phyloP scores from a whole-genome alignment of 2,113 vertebrate genomes.

The Mus spicilegus region DNA sequence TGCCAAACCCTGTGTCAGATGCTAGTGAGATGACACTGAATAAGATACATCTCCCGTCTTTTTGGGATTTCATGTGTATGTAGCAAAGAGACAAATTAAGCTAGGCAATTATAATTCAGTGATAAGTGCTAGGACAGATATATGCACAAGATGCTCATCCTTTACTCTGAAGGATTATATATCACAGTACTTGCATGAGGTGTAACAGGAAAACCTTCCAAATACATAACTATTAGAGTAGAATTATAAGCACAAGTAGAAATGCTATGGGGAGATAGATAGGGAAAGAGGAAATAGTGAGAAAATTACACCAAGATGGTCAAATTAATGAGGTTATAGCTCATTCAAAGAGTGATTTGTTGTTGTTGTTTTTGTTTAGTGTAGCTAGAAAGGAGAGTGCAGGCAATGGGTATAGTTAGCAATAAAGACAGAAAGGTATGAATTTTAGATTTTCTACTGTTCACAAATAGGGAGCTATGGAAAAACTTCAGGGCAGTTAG shows the following conservation, averaged over 20 bases:
- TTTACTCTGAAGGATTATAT: neutral
- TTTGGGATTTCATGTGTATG: neutral
- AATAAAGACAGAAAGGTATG: neutral
- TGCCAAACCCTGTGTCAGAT: slow-evolving; percentile 54
- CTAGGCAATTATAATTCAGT: neutral
- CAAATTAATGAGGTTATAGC: neutral
- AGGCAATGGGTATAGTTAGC: neutral
- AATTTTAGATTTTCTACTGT: neutral
- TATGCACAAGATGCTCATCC: neutral
- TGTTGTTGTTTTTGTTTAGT: neutral
- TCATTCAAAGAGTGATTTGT: neutral
- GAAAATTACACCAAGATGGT: neutral
- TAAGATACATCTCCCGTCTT: neutral
- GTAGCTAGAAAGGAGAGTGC: neutral
- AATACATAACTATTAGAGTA: neutral
- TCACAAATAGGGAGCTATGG: neutral
- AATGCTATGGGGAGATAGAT: neutral
- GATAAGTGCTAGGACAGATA: slow-evolving; percentile 8
- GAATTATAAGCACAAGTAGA: neutral
- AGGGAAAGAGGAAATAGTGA: neutral
- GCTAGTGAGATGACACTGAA: neutral
- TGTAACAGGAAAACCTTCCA: neutral
- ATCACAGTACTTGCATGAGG: neutral
- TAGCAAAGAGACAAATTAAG: slow-evolving; percentile 37
- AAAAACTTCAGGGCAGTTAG: neutral